Conservation (phyloP, 2,113 vertebrate genomes). For the Eira barbara region DNA sequence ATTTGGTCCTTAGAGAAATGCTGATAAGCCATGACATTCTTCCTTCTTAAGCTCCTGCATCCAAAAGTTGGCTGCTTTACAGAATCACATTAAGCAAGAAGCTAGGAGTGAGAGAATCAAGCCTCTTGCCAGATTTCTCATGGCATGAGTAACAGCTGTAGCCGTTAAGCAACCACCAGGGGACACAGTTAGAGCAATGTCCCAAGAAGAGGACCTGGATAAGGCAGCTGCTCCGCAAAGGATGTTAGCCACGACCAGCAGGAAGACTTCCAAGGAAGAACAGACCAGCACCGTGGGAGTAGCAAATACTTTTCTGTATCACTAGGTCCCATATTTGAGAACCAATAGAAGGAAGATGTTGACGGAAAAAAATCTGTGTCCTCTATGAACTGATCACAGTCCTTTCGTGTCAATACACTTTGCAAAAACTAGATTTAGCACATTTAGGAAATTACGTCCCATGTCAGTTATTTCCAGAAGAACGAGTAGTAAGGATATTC, state of each 20-base stretch:
- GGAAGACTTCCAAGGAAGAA: constrained; percentile 26
- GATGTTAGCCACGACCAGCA: constrained; percentile 4
- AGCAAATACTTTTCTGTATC: constrained; percentile 15
- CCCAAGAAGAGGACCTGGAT: not conserved
- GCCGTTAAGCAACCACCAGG: constrained; percentile 51
- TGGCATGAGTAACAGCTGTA: constrained; percentile 16
- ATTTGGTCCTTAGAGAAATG: not conserved
- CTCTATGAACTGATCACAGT: not conserved
- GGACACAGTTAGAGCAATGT: not conserved
- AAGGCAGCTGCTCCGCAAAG: constrained; percentile 49
- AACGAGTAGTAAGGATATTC: not conserved
- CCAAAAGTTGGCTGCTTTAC: constrained; percentile 29
- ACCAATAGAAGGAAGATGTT: not conserved
- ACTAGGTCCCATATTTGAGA: not conserved
- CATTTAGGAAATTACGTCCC: not conserved
- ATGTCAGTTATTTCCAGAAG: not conserved
- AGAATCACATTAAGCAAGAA: constrained; percentile 24
- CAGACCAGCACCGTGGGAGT: not conserved
- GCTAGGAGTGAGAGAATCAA: not conserved
- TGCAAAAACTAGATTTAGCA: not conserved
- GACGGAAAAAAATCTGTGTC: not conserved
- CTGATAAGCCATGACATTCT: not conserved
- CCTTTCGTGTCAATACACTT: not conserved
- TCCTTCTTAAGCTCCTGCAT: constrained; percentile 30
- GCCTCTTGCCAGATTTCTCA: constrained; percentile 51